These are phyloP conservation scores for Bemisia tabaci DNA, from an alignment of 1,140 invertebrate genomes.

Conservation along the genomic window DNA sequence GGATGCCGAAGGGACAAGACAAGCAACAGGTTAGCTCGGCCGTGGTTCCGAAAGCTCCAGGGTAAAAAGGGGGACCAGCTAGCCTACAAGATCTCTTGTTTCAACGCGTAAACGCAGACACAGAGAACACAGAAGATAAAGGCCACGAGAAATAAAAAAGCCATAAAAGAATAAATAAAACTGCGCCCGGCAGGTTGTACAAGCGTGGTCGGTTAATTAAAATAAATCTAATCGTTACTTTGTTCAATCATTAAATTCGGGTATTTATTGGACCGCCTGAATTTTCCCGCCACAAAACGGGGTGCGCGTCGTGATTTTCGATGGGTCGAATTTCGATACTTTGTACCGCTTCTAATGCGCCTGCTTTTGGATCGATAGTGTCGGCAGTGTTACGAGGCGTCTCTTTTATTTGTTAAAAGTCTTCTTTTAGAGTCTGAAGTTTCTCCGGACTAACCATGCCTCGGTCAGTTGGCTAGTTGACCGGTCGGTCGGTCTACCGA, in stretches of 20 bases:
- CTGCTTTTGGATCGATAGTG: too few relatives aligned
- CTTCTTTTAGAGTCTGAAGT: too few relatives aligned
- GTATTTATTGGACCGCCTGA: neutral
- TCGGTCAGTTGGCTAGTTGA: neutral
- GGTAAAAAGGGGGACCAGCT: too few relatives aligned
- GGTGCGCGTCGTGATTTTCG: neutral
- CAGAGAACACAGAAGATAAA: neutral
- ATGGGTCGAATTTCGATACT: too few relatives aligned
- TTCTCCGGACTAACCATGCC: too few relatives aligned
- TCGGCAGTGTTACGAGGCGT: neutral
- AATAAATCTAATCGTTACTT: neutral
- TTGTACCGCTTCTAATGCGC: too few relatives aligned
- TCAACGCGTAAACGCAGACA: neutral
- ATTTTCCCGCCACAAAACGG: neutral
- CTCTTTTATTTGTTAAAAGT: neutral
- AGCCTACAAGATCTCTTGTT: too few relatives aligned
- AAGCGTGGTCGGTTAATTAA: neutral
- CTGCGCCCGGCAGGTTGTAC: neutral
- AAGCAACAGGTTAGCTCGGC: too few relatives aligned
- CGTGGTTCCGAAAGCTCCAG: too few relatives aligned
- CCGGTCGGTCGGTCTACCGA: neutral
- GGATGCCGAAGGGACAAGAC: too few relatives aligned
- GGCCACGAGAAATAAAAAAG: neutral
- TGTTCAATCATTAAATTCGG: neutral
- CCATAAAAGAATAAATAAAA: neutral